Percentiles rank a stretch among this genome's conserved stretches.
phyloP scores from a whole-genome alignment of 30 jellyfish, hydroid and myxozoan species.

The Hydractinia echinata region DNA sequence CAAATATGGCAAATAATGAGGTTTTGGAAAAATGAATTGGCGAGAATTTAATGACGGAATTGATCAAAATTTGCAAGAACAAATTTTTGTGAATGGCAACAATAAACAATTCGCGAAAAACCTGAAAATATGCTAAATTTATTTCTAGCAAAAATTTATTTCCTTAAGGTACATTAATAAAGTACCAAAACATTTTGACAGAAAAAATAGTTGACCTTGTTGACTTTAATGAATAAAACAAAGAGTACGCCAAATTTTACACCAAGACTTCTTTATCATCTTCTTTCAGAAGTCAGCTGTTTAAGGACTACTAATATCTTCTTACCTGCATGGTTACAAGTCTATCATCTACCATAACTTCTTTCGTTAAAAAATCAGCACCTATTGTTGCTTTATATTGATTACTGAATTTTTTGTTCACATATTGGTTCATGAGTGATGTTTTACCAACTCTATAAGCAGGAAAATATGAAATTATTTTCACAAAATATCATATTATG shows the following conservation, averaged over 20 bases:
- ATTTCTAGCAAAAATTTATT: no score
- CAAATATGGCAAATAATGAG: no score
- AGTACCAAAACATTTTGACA: no score
- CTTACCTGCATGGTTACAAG: constrained; percentile 98
- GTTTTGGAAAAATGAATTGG: no score
- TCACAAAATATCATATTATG: background rate
- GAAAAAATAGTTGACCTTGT: no score
- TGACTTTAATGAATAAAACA: no score
- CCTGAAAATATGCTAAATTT: no score
- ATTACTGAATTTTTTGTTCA: constrained; percentile 89
- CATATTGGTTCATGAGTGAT: constrained; percentile 96
- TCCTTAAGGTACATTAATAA: no score
- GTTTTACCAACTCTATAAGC: constrained; percentile 93
- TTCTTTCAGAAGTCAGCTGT: background rate
- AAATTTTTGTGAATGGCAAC: no score
- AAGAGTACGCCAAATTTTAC: background rate
- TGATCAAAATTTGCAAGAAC: no score
- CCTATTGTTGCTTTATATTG: constrained; percentile 99
- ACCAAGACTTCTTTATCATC: background rate
- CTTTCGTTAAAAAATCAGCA: constrained; percentile 97
- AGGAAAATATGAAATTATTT: background rate
- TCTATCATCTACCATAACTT: constrained; percentile 96
- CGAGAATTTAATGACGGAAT: no score
- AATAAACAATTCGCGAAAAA: no score
- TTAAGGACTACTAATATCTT: background rate